phyloP scores from a whole-genome alignment of 2,113 vertebrate species.

The Acinonyx jubatus region DNA sequence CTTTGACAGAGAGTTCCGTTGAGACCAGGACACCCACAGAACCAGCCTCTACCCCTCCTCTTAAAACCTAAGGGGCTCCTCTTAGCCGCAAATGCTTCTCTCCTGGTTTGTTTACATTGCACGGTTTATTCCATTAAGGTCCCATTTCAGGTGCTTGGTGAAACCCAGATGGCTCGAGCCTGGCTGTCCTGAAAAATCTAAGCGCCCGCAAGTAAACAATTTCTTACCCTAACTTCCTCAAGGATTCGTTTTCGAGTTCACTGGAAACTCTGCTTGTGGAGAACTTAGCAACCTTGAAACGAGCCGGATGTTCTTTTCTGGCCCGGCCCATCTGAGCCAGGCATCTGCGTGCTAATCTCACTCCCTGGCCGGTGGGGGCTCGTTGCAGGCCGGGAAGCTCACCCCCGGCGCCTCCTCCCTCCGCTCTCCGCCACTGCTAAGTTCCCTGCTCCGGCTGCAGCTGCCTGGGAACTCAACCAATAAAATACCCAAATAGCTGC shows the following conservation, averaged over 20 bases:
- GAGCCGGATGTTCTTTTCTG: not conserved
- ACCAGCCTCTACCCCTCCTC: not conserved
- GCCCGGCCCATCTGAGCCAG: not conserved
- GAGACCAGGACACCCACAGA: constrained; percentile 72
- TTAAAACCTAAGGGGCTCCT: not conserved
- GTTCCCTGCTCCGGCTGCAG: not conserved
- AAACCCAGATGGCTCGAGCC: constrained; percentile 19
- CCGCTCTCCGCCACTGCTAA: too few species aligned
- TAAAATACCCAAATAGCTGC: not conserved
- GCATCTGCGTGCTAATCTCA: not conserved
- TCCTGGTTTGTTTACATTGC: constrained; percentile 67
- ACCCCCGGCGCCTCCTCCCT: not conserved
- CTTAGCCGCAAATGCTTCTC: not conserved
- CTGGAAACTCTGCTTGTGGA: not conserved
- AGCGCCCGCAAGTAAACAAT: not conserved
- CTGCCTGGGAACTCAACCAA: not conserved
- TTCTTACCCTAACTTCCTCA: not conserved
- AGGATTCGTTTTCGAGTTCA: not conserved
- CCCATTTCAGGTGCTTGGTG: constrained; percentile 66
- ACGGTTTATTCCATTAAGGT: constrained; percentile 65
- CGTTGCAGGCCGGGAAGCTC: accelerated
- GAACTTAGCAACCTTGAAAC: not conserved
- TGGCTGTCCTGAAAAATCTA: not conserved
- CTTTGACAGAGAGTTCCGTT: constrained; percentile 83
- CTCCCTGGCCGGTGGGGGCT: accelerated